phyloP scores from a whole-genome alignment of 2,113 vertebrate species.

The Abramis brama region DNA sequence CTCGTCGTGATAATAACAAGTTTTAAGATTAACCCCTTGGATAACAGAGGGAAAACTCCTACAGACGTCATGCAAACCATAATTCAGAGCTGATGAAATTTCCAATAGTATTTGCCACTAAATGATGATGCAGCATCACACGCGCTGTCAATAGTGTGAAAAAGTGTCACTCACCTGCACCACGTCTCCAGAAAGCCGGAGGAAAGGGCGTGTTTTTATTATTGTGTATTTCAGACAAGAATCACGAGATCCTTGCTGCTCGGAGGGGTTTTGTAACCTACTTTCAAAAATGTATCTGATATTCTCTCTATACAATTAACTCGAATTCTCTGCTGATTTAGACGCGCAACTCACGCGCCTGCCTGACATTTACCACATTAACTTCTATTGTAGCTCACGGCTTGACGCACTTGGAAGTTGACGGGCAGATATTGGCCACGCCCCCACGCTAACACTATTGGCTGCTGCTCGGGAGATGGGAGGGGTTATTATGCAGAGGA shows the following conservation, averaged over 20 bases:
- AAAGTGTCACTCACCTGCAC: conserved; percentile 32
- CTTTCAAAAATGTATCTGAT: not conserved
- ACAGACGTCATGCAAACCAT: conserved; percentile 3
- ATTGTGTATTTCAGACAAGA: not conserved
- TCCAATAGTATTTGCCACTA: not conserved
- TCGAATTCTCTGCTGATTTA: not conserved
- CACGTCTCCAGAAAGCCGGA: not conserved
- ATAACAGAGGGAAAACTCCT: not conserved
- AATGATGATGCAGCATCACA: not conserved
- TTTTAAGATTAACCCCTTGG: not conserved
- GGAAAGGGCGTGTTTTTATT: not conserved
- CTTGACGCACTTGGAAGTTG: conserved; percentile 28
- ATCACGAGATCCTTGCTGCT: not conserved
- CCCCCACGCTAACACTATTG: conserved; percentile 1
- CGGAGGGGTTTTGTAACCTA: not conserved
- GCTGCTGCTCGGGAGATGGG: not conserved
- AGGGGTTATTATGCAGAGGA: not conserved
- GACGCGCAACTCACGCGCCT: not conserved
- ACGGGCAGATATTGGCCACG: conserved; percentile 19
- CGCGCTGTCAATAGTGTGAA: not conserved
- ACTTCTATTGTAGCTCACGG: not conserved
- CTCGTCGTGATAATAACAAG: not conserved
- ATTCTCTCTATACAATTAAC: too few species aligned
- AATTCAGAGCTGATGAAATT: not conserved
- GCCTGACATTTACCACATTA: not conserved